phyloP scores from a whole-genome alignment of 2,888 invertebrate genomes.

The Brenthis ino region DNA sequence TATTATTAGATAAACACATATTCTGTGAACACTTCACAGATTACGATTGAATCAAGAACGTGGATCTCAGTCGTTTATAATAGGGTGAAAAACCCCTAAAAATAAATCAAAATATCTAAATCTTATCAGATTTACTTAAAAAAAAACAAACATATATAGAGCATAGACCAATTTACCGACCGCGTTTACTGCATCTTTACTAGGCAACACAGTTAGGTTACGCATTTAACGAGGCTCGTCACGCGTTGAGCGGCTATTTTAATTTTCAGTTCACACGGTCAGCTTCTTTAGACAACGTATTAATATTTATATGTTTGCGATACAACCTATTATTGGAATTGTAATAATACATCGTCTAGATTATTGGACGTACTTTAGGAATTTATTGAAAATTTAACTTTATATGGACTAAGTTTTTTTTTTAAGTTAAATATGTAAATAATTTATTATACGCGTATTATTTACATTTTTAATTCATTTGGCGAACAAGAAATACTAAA shows the following conservation, averaged over 20 bases:
- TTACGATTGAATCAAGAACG: too few relatives aligned
- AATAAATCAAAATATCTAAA: too few relatives aligned
- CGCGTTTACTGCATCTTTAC: conserved; percentile 23
- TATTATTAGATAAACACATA: too few relatives aligned
- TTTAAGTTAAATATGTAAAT: too few relatives aligned
- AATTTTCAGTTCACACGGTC: conserved; percentile 79
- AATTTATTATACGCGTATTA: too few relatives aligned
- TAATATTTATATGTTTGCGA: conserved; percentile 63
- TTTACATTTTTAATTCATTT: too few relatives aligned
- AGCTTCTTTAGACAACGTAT: conserved; percentile 62
- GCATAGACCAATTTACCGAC: conserved; percentile 20
- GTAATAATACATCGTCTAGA: conserved; percentile 39
- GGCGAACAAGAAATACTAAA: too few relatives aligned
- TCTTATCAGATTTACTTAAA: background rate
- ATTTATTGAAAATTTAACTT: background rate
- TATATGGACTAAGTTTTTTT: too few relatives aligned
- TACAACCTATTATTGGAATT: conserved; percentile 38
- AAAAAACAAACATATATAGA: conserved; percentile 13
- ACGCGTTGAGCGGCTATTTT: conserved; percentile 74
- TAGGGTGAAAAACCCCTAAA: too few relatives aligned
- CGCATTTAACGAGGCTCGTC: conserved; percentile 52
- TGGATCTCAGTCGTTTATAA: too few relatives aligned
- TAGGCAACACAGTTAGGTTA: conserved; percentile 45
- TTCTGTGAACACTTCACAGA: too few relatives aligned
- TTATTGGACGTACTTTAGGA: background rate